Conservation (phyloP, 2,888 invertebrate species). For the Xestia ashworthii region DNA sequence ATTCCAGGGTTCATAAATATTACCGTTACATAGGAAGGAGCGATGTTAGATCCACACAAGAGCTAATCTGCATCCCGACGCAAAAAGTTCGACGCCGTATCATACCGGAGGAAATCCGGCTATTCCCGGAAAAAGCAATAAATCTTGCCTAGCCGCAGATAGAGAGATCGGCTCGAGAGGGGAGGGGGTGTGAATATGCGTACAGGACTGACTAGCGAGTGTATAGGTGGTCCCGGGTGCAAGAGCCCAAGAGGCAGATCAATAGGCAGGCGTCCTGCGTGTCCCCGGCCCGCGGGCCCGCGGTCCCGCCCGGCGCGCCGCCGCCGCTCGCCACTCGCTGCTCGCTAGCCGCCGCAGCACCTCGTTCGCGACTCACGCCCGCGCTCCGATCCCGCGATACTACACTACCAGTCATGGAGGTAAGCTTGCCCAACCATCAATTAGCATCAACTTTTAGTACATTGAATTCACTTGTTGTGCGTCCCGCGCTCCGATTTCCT, state of each 20-base stretch:
- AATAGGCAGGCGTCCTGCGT: conserved; percentile 81
- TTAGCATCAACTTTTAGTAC: conserved; percentile 6
- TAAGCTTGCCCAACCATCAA: conserved; percentile 57
- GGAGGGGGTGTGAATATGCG: conserved; percentile 74
- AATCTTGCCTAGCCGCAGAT: conserved; percentile 84
- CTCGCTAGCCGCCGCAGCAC: conserved; percentile 52
- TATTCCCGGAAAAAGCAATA: conserved; percentile 85
- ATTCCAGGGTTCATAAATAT: background rate
- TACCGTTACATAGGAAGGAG: background rate
- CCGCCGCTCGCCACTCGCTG: conserved; percentile 66
- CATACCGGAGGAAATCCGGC: conserved; percentile 79
- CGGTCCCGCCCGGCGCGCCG: conserved; percentile 56
- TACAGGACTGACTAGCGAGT: conserved; percentile 74
- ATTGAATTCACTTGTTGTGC: conserved; percentile 22
- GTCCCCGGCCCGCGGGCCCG: conserved; percentile 66
- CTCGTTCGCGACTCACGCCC: conserved; percentile 44
- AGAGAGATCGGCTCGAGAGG: conserved; percentile 70
- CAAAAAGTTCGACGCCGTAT: conserved; percentile 66
- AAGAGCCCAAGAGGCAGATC: conserved; percentile 83
- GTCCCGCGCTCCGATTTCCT: conserved; percentile 23
- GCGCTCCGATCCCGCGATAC: conserved; percentile 44
- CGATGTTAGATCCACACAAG: conserved; percentile 28
- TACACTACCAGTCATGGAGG: conserved; percentile 73
- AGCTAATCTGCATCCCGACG: conserved; percentile 64
- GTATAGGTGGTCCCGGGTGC: conserved; percentile 76